Base-by-base conservation (phyloP, 2,113 vertebrate genomes). In the Tetrao urogallus region DNA sequence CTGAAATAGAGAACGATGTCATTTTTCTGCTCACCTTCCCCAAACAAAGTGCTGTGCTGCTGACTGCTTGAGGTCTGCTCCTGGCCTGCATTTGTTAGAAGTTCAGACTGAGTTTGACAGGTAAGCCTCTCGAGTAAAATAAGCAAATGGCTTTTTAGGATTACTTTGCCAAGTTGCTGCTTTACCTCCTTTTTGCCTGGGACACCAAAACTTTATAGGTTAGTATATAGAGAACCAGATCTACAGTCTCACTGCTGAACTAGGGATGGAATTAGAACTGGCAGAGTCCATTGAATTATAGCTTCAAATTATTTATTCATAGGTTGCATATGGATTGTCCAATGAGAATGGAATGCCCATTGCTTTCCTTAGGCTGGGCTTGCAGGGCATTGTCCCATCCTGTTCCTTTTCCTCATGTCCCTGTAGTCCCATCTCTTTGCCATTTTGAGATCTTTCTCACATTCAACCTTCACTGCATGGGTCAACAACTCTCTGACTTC, bases 91-190 rank as follows among this genome's bases (percentile, higher is more conserved):
- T 61, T 90, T 80, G 75, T 60, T 65, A 10, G 79, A 32, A 86
- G 48, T 79, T 93, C 88, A 64, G 79, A 43, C 7, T 76, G 86
- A 86, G 65, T 64, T 93, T 94, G 93, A 63, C 32, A 73, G 60
- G 30, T 0, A 10, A 76, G 11, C 32, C 52, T 94, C 38, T 89
- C 36, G 47, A 24, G 61, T 60, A 24, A 72, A 88, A 86, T 48
- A 27, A 86, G 54, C 25, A 48, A 42, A 25, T 34, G 20, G 18
- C 21, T 34, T 50, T 72, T 76, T 76, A 79, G 0, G 50, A 75
- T 60, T 25, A 2, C 38, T 45, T 43, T 88, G 64, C 38, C n/a
- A 65, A 36, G 28, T 28, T 81, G 32, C 71, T 67, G 5, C 25
- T 19, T 91, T 65, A 61, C 27, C 25, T 91, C 43, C 64, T n/a